phyloP scores from a whole-genome alignment of 2,113 vertebrate species.

The Notechis scutatus region DNA sequence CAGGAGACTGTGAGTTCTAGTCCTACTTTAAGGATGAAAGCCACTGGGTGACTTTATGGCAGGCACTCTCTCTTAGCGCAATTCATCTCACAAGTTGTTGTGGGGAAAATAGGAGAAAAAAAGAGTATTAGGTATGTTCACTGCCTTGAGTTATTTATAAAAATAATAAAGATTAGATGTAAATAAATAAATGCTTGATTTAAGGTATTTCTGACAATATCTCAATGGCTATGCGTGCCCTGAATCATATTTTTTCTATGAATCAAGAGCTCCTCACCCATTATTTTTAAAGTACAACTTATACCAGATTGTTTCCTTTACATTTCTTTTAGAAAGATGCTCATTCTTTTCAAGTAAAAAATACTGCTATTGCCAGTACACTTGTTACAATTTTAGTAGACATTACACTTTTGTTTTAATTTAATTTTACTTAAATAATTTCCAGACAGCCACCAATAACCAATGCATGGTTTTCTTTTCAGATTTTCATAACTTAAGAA shows the following conservation, averaged over 20 bases:
- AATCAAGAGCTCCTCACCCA: background rate
- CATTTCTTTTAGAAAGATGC: constrained; percentile 38
- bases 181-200: background rate
- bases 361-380: background rate
- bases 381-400: constrained; percentile 18
- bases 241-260: background rate
- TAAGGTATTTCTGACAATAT: background rate
- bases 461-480: background rate
- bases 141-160: background rate
- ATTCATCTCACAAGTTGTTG: background rate
- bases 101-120: background rate
- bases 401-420: background rate
- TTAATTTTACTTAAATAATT: background rate
- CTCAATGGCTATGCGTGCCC: background rate
- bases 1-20: background rate
- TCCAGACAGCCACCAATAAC: background rate
- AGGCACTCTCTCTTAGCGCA: background rate
- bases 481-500: background rate
- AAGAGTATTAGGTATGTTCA: background rate
- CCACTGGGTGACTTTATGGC: background rate
- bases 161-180: background rate
- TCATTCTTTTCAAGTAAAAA: constrained; percentile 14
- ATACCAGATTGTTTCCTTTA: background rate
- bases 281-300: background rate
- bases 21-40: background rate